Conservation (phyloP, 2,888 invertebrate genomes). For the Villa cingulata region DNA sequence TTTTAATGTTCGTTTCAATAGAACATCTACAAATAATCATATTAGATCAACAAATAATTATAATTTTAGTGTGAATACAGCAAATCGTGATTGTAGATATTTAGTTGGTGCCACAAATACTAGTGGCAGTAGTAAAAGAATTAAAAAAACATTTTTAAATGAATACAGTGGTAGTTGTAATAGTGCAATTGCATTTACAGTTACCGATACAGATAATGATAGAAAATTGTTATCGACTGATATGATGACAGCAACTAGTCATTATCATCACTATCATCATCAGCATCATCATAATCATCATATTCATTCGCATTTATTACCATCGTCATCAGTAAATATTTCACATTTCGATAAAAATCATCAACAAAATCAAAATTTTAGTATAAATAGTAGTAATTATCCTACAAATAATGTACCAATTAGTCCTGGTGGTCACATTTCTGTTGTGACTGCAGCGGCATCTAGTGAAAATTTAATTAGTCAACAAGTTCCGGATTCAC, state of each 20-base stretch:
- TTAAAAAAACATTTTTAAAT: background rate
- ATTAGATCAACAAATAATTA: slow-evolving; percentile 1
- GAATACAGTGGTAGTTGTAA: slow-evolving; percentile 6
- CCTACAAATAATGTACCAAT: background rate
- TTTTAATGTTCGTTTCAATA: slow-evolving; percentile 7
- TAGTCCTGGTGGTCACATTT: background rate
- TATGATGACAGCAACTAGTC: too few relatives aligned
- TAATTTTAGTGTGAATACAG: too few relatives aligned
- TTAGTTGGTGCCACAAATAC: slow-evolving; percentile 9
- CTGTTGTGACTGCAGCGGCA: background rate
- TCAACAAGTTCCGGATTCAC: slow-evolving; percentile 27
- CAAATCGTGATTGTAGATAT: too few relatives aligned
- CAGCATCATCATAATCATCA: too few relatives aligned
- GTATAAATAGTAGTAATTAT: slow-evolving; percentile 3
- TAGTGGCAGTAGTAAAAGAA: slow-evolving; percentile 9
- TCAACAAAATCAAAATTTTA: slow-evolving; percentile 16
- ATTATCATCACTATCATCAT: too few relatives aligned
- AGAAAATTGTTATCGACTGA: slow-evolving; percentile 13
- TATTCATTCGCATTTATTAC: too few relatives aligned
- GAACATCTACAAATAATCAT: background rate
- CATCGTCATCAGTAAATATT: slow-evolving; percentile 5
- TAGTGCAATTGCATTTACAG: slow-evolving; percentile 4
- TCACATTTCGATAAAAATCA: background rate
- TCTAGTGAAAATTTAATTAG: background rate
- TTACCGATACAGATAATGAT: background rate